Evolutionary conservation across 2,113 vertebrate genomes (phyloP).

Genomic region (Mystacornis crossleyi): DNA sequence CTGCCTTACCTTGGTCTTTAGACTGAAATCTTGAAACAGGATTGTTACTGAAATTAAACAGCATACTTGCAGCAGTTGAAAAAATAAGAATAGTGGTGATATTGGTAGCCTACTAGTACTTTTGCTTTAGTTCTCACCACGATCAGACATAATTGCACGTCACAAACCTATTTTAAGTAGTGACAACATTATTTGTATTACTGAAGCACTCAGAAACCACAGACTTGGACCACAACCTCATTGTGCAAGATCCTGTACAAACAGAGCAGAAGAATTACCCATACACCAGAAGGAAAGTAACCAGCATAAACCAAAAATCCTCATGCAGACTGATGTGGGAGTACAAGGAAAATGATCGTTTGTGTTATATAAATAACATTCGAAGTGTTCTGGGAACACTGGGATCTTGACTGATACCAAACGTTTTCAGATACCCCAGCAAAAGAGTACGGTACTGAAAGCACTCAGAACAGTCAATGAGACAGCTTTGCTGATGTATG

Average conservation of each 20-base stretch:
- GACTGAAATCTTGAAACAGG: neutral
- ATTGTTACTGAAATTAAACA: neutral
- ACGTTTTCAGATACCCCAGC: neutral
- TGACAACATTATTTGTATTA: conserved; percentile 34
- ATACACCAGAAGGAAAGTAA: neutral
- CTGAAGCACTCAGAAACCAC: conserved; percentile 28
- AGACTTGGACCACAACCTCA: neutral
- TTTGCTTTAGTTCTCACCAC: neutral
- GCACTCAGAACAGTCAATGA: neutral
- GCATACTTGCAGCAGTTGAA: neutral
- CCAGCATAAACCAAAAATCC: neutral
- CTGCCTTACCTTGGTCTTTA: neutral
- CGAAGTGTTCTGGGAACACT: neutral
- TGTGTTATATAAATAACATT: neutral
- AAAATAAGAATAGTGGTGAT: neutral
- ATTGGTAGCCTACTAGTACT: neutral
- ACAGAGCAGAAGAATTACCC: neutral
- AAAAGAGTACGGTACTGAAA: neutral
- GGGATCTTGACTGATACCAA: neutral
- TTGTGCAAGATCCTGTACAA: conserved; percentile 48
- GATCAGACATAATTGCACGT: neutral
- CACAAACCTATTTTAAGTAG: conserved; percentile 21
- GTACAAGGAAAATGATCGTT: neutral
- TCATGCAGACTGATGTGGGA: neutral
- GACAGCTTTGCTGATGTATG: neutral